Evolutionary conservation across 2,888 invertebrate genomes (phyloP).

Genomic region (Parnassius mnemosyne): DNA sequence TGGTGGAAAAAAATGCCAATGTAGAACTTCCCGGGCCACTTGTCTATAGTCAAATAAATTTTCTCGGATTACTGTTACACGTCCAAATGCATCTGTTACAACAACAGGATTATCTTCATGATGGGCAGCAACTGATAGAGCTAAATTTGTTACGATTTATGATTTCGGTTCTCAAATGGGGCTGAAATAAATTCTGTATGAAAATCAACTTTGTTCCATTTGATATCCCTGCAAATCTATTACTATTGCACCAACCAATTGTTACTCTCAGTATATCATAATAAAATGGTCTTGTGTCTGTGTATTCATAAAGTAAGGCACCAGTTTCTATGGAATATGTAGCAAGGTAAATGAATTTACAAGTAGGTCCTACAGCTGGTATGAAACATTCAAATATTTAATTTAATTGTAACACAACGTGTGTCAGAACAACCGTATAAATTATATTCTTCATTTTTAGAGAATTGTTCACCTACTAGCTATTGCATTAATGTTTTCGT

Average conservation of each 20-base stretch:
- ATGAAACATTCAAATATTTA: constrained; percentile 74
- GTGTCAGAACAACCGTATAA: constrained; percentile 65
- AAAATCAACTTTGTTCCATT: constrained; percentile 61
- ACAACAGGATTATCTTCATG: constrained; percentile 55
- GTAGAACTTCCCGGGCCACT: constrained; percentile 59
- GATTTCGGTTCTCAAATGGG: constrained; percentile 48
- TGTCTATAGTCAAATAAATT: constrained; percentile 52
- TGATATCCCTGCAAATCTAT: constrained; percentile 62
- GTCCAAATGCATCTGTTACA: constrained; percentile 64
- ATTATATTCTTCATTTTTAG: constrained; percentile 64
- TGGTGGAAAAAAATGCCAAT: constrained; percentile 72
- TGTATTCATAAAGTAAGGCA: constrained; percentile 44
- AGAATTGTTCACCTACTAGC: constrained; percentile 62
- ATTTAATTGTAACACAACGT: constrained; percentile 59
- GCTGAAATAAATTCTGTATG: constrained; percentile 61
- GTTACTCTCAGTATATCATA: constrained; percentile 54
- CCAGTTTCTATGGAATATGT: constrained; percentile 58
- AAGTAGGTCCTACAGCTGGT: constrained; percentile 35
- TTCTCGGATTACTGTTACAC: constrained; percentile 57
- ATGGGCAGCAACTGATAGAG: constrained; percentile 63
- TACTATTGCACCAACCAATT: constrained; percentile 59
- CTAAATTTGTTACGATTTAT: constrained; percentile 52
- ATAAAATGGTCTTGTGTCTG: constrained; percentile 33
- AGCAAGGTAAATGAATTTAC: constrained; percentile 38
- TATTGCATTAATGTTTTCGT: constrained; percentile 54